A percentile compares a stretch with the other conserved stretches of the same genome.
These are phyloP conservation scores for Lytechinus pictus DNA, from an alignment of 35 echinoderm and acorn worm genomes.

Conservation along the genomic window DNA sequence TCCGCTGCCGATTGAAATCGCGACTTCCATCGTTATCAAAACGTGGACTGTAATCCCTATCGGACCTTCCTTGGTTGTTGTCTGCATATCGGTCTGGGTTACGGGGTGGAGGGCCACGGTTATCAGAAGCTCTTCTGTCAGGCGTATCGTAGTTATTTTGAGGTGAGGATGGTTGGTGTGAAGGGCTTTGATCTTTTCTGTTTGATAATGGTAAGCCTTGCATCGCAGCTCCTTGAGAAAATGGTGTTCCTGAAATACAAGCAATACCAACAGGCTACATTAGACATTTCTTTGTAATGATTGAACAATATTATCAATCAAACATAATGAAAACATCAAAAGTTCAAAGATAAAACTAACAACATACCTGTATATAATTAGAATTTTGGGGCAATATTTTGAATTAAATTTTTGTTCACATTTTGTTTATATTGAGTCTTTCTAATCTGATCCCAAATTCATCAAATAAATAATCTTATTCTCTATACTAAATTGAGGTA, in stretches of 20 bases:
- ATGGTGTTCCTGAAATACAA: not conserved
- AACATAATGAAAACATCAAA: no score
- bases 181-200: not conserved
- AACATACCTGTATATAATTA: no score
- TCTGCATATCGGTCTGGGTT: not conserved
- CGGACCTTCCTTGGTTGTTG: not conserved
- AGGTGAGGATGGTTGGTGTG: not conserved
- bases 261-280: no score
- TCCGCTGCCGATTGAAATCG: not conserved
- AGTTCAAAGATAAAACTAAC: no score
- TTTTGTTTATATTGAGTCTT: no score
- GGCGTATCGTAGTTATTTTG: not conserved
- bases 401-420: no score
- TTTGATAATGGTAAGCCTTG: not conserved
- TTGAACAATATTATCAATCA: no score
- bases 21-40: not conserved
- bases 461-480: no score
- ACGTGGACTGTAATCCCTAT: not conserved
- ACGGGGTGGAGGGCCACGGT: not conserved
- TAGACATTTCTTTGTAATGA: no score
- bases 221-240: constrained; percentile 27
- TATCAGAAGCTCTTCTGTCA: not conserved
- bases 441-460: no score
- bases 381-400: no score
- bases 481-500: no score